Conservation (phyloP, 1,140 invertebrate genomes). For the Rhagoletis zephyria region DNA sequence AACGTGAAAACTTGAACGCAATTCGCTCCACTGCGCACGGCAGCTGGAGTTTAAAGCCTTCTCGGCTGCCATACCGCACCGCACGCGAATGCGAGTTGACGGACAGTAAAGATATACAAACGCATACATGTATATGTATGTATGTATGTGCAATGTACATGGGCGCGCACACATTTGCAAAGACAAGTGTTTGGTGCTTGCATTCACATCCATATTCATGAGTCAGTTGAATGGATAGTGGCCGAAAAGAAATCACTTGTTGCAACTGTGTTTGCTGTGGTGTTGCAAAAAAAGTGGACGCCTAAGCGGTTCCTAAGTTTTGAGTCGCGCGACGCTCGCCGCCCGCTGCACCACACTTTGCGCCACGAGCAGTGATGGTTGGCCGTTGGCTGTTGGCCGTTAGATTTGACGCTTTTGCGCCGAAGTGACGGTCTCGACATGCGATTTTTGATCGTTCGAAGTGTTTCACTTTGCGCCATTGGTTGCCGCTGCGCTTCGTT, state of each 20-base stretch:
- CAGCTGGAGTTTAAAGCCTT: conserved; percentile 38
- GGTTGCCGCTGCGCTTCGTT: background rate
- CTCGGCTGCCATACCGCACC: conserved; percentile 36
- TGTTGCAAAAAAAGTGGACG: background rate
- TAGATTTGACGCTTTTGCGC: conserved; percentile 36
- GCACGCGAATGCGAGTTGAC: conserved; percentile 39
- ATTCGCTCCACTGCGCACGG: conserved; percentile 46
- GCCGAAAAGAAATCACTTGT: conserved; percentile 1
- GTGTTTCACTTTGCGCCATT: conserved; percentile 35
- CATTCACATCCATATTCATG: background rate
- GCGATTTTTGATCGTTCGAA: background rate
- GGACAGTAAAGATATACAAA: background rate
- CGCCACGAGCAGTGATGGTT: background rate
- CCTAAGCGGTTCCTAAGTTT: background rate
- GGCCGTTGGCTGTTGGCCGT: background rate
- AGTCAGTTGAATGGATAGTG: background rate
- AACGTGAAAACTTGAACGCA: conserved; percentile 39
- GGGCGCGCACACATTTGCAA: background rate
- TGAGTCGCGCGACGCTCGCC: background rate
- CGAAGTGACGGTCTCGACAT: conserved; percentile 18
- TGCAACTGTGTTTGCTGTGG: background rate
- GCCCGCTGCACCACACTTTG: background rate
- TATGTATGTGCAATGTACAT: no score
- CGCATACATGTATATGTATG: background rate
- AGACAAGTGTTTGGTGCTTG: background rate